Percentiles rank a stretch among this genome's conserved stretches.
These are phyloP conservation scores for Palythoa caribaeorum DNA, from an alignment of 92 coral and sea anemone species.

Conservation along the genomic window DNA sequence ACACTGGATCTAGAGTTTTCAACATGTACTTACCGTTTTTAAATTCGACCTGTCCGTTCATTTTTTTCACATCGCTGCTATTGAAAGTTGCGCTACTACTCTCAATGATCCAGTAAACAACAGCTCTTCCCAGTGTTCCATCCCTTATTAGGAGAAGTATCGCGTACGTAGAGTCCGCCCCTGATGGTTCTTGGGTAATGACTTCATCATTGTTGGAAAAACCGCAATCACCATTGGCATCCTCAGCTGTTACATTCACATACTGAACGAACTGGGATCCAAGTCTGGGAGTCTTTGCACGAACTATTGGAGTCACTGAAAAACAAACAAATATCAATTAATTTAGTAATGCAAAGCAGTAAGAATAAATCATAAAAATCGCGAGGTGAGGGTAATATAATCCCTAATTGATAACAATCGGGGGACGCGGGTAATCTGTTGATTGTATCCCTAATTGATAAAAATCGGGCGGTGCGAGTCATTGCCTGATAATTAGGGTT, in stretches of 20 bases:
- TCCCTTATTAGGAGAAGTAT: slow-evolving; percentile 73
- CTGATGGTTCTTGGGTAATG: slow-evolving; percentile 80
- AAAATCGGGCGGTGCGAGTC: no score
- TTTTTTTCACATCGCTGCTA: slow-evolving; percentile 71
- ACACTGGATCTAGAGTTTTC: background rate
- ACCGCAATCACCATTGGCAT: slow-evolving; percentile 95
- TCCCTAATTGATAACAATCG: background rate
- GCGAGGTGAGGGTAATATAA: no score
- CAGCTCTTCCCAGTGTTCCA: slow-evolving; percentile 85
- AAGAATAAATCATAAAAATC: background rate
- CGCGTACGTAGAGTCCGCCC: slow-evolving; percentile 54
- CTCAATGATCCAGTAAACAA: slow-evolving; percentile 78
- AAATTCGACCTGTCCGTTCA: slow-evolving; percentile 78
- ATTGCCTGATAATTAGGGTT: no score
- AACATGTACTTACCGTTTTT: slow-evolving; percentile 67
- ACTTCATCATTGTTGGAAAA: slow-evolving; percentile 69
- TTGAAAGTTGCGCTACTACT: slow-evolving; percentile 63
- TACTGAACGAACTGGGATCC: slow-evolving; percentile 65
- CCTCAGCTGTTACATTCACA: slow-evolving; percentile 78
- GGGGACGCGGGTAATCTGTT: no score
- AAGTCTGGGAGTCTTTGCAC: slow-evolving; percentile 81
- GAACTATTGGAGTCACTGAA: slow-evolving; percentile 61
- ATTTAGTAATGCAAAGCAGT: background rate
- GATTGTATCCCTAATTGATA: no score
- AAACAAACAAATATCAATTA: background rate